phyloP scores from a whole-genome alignment of 1,140 invertebrate genomes.

The Delia radicum region DNA sequence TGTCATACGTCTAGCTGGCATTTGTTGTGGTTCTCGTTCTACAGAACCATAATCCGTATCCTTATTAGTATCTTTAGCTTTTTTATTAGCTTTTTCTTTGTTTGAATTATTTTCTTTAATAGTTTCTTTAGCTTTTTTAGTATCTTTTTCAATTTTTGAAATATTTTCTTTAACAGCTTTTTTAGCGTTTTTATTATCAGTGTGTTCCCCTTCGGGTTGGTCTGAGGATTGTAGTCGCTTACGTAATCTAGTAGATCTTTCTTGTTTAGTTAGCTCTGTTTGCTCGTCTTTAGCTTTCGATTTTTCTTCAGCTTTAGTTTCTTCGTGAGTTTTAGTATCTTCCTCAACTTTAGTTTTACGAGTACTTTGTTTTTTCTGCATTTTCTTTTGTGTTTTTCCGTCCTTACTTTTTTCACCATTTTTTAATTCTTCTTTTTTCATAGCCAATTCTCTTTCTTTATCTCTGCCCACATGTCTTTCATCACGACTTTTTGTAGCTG shows the following conservation, averaged over 20 bases:
- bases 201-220: too few species aligned
- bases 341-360: not conserved
- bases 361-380: not conserved
- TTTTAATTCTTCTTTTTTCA: not conserved
- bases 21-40: not conserved
- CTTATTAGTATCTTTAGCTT: not conserved
- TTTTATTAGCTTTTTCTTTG: not conserved
- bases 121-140: not conserved
- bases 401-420: not conserved
- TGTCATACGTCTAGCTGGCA: constrained; percentile 15
- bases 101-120: not conserved
- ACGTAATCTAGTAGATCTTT: not conserved
- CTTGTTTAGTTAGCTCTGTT: not conserved
- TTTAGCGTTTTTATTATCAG: too few species aligned
- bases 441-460: not conserved
- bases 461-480: not conserved
- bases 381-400: not conserved
- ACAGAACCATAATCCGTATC: not conserved
- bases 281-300: not conserved
- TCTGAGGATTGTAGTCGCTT: not conserved
- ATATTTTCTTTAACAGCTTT: not conserved
- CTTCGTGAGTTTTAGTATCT: not conserved
- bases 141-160: not conserved
- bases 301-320: too few species aligned
- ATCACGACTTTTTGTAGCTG: not conserved